Conservation (phyloP, 2,113 vertebrate genomes). For the Pomatostomus ruficeps region DNA sequence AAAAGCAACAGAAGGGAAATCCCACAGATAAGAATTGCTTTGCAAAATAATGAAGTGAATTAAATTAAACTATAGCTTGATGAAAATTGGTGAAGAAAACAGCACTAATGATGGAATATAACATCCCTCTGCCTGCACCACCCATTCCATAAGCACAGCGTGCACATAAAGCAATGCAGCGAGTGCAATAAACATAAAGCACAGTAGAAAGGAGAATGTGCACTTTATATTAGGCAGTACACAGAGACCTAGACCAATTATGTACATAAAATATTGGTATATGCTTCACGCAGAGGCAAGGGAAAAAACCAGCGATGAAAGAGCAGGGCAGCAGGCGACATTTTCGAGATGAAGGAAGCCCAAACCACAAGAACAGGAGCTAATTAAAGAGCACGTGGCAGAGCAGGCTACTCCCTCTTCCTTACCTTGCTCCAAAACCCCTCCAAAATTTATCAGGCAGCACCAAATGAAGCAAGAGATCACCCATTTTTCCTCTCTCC, state of each 20-base stretch:
- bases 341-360: background rate
- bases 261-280: background rate
- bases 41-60: slow-evolving; percentile 60
- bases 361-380: background rate
- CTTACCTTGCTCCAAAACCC: background rate
- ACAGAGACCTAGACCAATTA: slow-evolving; percentile 33
- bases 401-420: background rate
- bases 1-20: slow-evolving; percentile 43
- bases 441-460: background rate
- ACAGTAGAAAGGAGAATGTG: slow-evolving; percentile 44
- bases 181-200: slow-evolving; percentile 64
- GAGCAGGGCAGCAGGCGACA: background rate
- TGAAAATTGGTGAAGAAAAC: slow-evolving; percentile 56
- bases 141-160: slow-evolving; percentile 3
- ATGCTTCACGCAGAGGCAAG: background rate
- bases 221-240: slow-evolving; percentile 40
- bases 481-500: background rate
- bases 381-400: background rate
- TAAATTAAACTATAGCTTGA: slow-evolving; percentile 64
- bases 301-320: background rate
- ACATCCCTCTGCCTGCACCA: slow-evolving; percentile 35
- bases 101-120: slow-evolving; percentile 34
- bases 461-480: background rate
- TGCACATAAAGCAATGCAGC: slow-evolving; percentile 52
- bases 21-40: slow-evolving; percentile 28